phyloP scores from a whole-genome alignment of 1,140 invertebrate species.

The Sipha flava region DNA sequence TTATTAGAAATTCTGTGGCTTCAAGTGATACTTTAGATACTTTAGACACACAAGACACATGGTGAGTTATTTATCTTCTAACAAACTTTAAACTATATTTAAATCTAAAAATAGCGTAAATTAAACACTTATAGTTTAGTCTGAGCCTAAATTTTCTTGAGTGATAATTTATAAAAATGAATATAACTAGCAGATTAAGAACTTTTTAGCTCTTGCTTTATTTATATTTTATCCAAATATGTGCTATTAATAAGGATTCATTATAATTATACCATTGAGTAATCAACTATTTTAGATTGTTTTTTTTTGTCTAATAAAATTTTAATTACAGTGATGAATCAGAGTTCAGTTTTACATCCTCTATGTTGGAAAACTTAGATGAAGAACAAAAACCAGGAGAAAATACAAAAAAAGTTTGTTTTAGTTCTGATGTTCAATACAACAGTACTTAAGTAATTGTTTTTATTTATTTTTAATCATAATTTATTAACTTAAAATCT shows the following conservation, averaged over 20 bases:
- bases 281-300: too few relatives aligned
- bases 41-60: not conserved
- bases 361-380: constrained; percentile 22
- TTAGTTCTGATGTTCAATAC: not conserved
- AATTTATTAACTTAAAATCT: not conserved
- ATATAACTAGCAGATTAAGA: too few relatives aligned
- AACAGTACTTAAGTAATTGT: not conserved
- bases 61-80: not conserved
- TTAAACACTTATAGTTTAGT: too few relatives aligned
- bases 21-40: not conserved
- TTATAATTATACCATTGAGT: too few relatives aligned
- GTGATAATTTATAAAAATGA: too few relatives aligned
- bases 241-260: too few relatives aligned
- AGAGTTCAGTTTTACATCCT: constrained; percentile 26
- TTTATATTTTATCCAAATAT: too few relatives aligned
- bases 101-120: not conserved
- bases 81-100: not conserved
- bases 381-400: not conserved
- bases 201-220: too few relatives aligned
- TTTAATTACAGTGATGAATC: not conserved
- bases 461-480: not conserved
- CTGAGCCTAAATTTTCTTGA: too few relatives aligned
- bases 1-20: not conserved
- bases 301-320: too few relatives aligned
- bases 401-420: constrained; percentile 10